Percentiles rank a stretch among this genome's conserved stretches.
phyloP scores from a whole-genome alignment of 2,797 vertebrate species.

The Pseudochirops corinnae region DNA sequence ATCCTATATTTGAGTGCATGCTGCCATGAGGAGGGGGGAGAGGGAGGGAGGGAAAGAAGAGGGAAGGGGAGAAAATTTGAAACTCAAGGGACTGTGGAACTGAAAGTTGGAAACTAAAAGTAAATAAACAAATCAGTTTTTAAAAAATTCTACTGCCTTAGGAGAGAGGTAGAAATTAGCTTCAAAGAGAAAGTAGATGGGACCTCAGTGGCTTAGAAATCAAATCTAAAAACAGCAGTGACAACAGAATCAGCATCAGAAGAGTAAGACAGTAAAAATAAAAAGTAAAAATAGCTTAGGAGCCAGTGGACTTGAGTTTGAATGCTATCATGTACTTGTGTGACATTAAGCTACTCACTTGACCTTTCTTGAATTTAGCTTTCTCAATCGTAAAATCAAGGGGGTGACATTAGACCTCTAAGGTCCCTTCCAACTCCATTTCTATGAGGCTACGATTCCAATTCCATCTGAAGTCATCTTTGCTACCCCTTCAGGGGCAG shows the following conservation, averaged over 20 bases:
- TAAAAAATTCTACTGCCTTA: background rate
- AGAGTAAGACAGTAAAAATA: background rate
- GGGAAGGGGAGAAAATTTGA: no score
- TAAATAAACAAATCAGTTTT: no score
- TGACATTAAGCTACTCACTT: background rate
- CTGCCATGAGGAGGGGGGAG: no score
- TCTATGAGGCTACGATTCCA: background rate
- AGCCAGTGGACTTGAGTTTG: background rate
- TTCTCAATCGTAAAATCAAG: background rate
- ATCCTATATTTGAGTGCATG: no score
- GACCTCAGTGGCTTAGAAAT: constrained; percentile 23
- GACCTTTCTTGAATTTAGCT: background rate
- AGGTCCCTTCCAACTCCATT: background rate
- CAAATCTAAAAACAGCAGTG: background rate
- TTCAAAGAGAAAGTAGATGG: background rate
- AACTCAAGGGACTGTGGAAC: no score
- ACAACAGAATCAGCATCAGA: background rate
- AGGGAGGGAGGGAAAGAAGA: no score
- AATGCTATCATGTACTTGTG: background rate
- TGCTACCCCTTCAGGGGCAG: background rate
- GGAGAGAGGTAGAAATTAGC: constrained; percentile 29
- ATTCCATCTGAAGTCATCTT: background rate
- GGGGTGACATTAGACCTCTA: background rate
- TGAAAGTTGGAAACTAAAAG: no score
- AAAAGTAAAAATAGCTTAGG: background rate